A percentile compares a stretch with the other conserved stretches of the same genome.
Evolutionary conservation across 2,113 vertebrate species (phyloP).

Genomic region (Bombycilla garrulus): DNA sequence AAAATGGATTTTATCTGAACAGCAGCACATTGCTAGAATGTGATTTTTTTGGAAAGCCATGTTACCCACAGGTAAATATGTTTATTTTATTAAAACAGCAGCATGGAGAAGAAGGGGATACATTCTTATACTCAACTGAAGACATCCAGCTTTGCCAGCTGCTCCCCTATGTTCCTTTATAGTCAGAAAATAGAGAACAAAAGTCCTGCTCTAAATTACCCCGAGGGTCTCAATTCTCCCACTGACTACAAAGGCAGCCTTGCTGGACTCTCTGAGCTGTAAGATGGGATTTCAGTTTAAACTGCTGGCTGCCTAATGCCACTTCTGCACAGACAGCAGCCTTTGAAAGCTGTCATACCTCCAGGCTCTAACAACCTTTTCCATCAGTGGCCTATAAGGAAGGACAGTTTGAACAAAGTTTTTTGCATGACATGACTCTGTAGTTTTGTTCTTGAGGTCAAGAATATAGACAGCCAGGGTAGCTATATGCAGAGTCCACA

Average conservation of each 20-base stretch:
- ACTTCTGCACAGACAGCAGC: neutral
- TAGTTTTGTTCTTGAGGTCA: neutral
- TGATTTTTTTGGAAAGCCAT: conserved; percentile 75
- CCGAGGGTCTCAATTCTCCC: fast-evolving
- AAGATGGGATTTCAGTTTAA: neutral
- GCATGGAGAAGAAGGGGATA: neutral
- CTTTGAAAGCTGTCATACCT: neutral
- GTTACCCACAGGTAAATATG: conserved; percentile 73
- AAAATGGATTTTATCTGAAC: conserved; percentile 76
- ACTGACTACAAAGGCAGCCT: neutral
- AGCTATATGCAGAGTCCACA: neutral
- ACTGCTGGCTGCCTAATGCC: neutral
- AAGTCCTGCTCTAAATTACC: neutral
- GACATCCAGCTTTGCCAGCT: neutral
- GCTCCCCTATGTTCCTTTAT: neutral
- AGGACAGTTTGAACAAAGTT: neutral
- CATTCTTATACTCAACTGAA: neutral
- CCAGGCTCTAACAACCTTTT: neutral
- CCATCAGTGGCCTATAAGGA: neutral
- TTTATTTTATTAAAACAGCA: neutral
- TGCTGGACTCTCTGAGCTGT: neutral
- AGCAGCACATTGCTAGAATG: conserved; percentile 72
- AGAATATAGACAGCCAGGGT: neutral
- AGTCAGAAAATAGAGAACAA: neutral
- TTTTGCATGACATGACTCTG: fast-evolving